phyloP scores from a whole-genome alignment of 2,888 invertebrate genomes.

The Ariolimax columbianus region DNA sequence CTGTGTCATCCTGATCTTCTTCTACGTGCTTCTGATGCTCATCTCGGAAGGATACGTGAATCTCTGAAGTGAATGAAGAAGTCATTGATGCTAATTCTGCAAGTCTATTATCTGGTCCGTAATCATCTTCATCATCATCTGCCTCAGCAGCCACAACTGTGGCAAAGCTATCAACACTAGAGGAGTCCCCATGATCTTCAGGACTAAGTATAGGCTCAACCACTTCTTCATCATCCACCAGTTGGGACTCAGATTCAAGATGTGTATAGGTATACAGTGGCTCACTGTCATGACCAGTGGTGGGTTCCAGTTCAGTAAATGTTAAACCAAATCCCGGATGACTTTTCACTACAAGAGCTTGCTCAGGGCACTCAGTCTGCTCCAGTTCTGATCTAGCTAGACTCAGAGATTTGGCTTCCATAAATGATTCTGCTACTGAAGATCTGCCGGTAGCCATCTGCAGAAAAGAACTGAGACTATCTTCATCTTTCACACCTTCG shows the following conservation, averaged over 20 bases:
- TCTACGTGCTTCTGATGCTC: slow-evolving; percentile 45
- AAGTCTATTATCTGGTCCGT: slow-evolving; percentile 81
- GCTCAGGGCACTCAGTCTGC: neutral
- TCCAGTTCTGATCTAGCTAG: neutral
- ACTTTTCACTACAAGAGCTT: slow-evolving; percentile 60
- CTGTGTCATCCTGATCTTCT: neutral
- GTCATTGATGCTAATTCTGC: slow-evolving; percentile 81
- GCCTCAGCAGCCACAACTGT: slow-evolving; percentile 75
- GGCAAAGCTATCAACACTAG: slow-evolving; percentile 78
- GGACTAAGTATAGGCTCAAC: slow-evolving; percentile 24
- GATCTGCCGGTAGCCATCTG: neutral
- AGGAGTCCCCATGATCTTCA: slow-evolving; percentile 69
- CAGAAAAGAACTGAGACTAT: neutral
- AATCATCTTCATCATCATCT: slow-evolving; percentile 78
- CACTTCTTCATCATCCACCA: neutral
- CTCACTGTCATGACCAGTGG: neutral
- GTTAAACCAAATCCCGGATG: slow-evolving; percentile 51
- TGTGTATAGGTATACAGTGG: slow-evolving; percentile 48
- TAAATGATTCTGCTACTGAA: neutral
- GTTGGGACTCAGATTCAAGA: slow-evolving; percentile 52
- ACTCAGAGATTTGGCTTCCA: neutral
- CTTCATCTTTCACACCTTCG: slow-evolving; percentile 29
- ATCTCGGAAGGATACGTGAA: slow-evolving; percentile 79
- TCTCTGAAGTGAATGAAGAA: slow-evolving; percentile 80
- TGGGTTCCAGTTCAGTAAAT: slow-evolving; percentile 43